A percentile compares a stretch with the other conserved stretches of the same genome.
These are phyloP conservation scores for Volucella inanis DNA, from an alignment of 2,888 invertebrate species.

Conservation along the genomic window DNA sequence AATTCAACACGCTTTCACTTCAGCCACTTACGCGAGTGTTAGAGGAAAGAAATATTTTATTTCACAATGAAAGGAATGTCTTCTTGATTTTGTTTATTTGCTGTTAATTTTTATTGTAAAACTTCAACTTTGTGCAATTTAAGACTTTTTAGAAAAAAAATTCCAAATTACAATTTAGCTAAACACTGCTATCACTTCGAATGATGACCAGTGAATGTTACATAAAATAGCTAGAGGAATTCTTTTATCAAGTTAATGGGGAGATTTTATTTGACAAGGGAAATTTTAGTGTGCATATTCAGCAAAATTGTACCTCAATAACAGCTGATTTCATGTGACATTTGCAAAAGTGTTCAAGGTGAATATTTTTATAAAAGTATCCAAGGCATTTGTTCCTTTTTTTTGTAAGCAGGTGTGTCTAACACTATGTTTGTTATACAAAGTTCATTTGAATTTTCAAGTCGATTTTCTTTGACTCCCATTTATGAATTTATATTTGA, in stretches of 20 bases:
- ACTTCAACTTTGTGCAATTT: background rate
- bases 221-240: conserved; percentile 48
- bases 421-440: too few species aligned
- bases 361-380: too few species aligned
- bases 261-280: conserved; percentile 37
- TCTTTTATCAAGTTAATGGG: conserved; percentile 41
- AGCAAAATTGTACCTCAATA: conserved; percentile 2
- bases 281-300: conserved; percentile 44
- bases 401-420: too few species aligned
- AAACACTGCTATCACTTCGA: conserved; percentile 71
- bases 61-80: conserved; percentile 31
- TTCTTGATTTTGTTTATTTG: background rate
- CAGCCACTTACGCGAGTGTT: conserved; percentile 10
- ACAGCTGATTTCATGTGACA: conserved; percentile 23
- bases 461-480: too few species aligned
- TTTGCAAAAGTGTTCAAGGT: background rate
- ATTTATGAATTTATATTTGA: background rate
- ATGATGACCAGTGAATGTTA: conserved; percentile 74
- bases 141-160: background rate
- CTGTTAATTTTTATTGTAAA: background rate
- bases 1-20: conserved; percentile 68
- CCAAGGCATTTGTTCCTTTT: too few species aligned
- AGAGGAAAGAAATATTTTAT: conserved; percentile 9
- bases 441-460: too few species aligned
- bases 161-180: background rate